Conservation (phyloP, 2,888 invertebrate genomes). For the Pyralis farinalis region DNA sequence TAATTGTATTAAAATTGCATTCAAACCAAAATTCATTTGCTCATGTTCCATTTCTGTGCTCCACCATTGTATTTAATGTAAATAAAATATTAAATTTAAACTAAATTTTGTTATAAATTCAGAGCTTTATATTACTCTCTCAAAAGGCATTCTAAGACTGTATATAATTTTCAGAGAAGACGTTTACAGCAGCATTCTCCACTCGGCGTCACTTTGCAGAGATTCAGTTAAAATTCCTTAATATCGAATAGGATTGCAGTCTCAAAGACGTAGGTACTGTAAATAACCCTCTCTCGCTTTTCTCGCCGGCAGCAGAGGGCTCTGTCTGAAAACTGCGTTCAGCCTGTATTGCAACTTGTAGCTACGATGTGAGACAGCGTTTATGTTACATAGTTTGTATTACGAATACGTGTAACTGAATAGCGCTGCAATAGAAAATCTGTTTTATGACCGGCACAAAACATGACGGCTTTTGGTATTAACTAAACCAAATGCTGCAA, state of each 20-base stretch:
- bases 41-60: too few relatives aligned
- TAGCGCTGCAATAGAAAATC: neutral
- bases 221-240: conserved; percentile 20
- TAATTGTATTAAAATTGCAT: too few relatives aligned
- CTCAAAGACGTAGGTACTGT: conserved; percentile 10
- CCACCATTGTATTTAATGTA: too few relatives aligned
- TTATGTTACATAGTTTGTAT: neutral
- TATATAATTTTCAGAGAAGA: too few relatives aligned
- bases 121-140: too few relatives aligned
- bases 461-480: too few relatives aligned
- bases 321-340: conserved; percentile 9
- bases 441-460: neutral
- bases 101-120: too few relatives aligned
- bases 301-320: conserved; percentile 5
- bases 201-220: conserved; percentile 9
- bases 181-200: neutral
- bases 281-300: conserved; percentile 14
- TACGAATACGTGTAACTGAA: neutral
- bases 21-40: too few relatives aligned
- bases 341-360: neutral
- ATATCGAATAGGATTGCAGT: conserved; percentile 16
- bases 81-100: too few relatives aligned
- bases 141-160: too few relatives aligned
- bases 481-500: too few relatives aligned
- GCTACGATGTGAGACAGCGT: neutral